Evolutionary conservation across 2,888 invertebrate species (phyloP).

Genomic region (Prenolepis imparis): DNA sequence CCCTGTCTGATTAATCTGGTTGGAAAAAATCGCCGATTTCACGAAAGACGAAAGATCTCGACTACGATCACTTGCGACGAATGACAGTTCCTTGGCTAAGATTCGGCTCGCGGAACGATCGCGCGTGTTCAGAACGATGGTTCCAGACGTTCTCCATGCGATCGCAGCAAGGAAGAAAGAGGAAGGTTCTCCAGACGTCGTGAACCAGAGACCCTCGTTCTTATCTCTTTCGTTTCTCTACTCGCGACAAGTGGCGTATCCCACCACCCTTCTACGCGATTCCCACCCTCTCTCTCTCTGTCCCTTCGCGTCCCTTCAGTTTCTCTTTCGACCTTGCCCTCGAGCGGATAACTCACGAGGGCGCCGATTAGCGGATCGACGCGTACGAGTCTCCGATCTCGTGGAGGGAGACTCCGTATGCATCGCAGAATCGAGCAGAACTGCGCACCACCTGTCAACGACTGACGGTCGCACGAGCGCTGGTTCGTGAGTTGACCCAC

Average conservation of each 20-base stretch:
- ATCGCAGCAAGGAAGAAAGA: neutral
- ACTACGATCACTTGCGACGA: neutral
- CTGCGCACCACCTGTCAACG: constrained; percentile 60
- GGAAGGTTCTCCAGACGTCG: neutral
- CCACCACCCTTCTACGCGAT: neutral
- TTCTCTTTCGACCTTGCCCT: neutral
- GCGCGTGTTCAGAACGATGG: too few species aligned
- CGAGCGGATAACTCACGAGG: neutral
- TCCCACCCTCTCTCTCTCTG: neutral
- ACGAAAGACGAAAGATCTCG: neutral
- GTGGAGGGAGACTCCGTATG: neutral
- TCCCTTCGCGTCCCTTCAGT: constrained; percentile 24
- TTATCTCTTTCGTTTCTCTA: constrained; percentile 18
- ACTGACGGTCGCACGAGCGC: constrained; percentile 47
- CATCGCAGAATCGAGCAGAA: constrained; percentile 22
- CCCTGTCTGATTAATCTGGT: neutral
- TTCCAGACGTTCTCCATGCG: neutral
- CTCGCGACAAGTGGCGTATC: neutral
- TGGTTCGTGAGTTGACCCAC: constrained; percentile 46
- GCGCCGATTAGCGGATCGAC: constrained; percentile 21
- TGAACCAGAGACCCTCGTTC: neutral
- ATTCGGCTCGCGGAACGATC: neutral
- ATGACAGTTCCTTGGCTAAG: neutral
- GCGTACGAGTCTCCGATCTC: neutral
- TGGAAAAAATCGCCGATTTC: neutral